These are phyloP conservation scores for Epinephelus cyanopodus DNA, from an alignment of 2,113 vertebrate species.

Conservation along the genomic window DNA sequence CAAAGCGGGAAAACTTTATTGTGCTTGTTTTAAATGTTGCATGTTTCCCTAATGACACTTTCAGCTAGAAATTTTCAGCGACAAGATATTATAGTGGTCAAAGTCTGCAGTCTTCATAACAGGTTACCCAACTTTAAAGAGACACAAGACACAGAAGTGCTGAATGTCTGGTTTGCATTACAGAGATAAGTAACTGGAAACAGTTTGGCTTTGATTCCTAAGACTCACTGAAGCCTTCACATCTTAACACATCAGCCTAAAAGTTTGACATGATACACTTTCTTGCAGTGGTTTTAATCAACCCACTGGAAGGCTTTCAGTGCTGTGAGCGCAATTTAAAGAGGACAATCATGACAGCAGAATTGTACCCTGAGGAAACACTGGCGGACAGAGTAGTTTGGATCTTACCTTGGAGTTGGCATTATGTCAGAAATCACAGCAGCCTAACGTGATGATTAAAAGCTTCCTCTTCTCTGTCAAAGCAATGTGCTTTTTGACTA, in stretches of 20 bases:
- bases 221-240: neutral
- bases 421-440: constrained; percentile 66
- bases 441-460: constrained; percentile 33
- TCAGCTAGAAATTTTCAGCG: neutral
- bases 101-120: constrained; percentile 38
- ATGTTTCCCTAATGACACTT: neutral
- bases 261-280: neutral
- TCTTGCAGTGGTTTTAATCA: constrained; percentile 3
- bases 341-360: neutral
- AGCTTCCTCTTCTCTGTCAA: constrained; percentile 48
- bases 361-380: neutral
- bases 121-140: constrained; percentile 9
- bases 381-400: neutral
- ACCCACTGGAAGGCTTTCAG: neutral
- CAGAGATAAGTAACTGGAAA: neutral
- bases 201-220: neutral
- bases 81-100: constrained; percentile 9
- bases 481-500: constrained; percentile 74
- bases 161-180: neutral
- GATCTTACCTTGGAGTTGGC: constrained; percentile 82
- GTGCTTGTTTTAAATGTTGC: neutral
- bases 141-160: neutral
- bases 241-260: neutral
- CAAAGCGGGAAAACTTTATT: neutral
- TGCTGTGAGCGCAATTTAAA: constrained; percentile 11